A percentile compares a stretch with the other conserved stretches of the same genome.
These are phyloP conservation scores for Buathra laborator DNA, from an alignment of 2,888 invertebrate species.

Conservation along the genomic window DNA sequence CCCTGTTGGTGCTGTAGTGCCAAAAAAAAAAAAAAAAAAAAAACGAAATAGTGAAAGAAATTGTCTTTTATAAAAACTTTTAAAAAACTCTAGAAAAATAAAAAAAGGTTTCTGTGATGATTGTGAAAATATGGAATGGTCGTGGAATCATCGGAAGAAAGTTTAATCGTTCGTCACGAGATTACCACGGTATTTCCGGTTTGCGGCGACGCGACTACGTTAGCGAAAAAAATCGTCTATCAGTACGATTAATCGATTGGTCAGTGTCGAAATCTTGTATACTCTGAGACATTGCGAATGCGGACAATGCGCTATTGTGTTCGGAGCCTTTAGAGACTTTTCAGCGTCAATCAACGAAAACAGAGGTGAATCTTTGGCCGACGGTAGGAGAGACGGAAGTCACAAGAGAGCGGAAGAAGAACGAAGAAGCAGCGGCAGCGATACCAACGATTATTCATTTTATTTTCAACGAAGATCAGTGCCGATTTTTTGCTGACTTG, in stretches of 20 bases:
- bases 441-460: constrained; percentile 11
- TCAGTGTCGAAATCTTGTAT: background rate
- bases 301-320: constrained; percentile 2
- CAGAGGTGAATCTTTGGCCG: background rate
- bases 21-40: background rate
- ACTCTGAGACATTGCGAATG: background rate
- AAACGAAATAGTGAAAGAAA: background rate
- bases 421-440: background rate
- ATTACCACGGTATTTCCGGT: constrained; percentile 29
- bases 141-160: constrained; percentile 85
- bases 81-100: background rate
- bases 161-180: constrained; percentile 72
- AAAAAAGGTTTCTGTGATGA: constrained; percentile 47
- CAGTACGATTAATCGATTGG: background rate
- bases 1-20: background rate
- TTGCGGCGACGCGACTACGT: constrained; percentile 42
- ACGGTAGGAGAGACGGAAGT: constrained; percentile 16
- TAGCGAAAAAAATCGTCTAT: constrained; percentile 25
- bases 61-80: background rate
- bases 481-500: constrained; percentile 76
- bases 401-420: constrained; percentile 20
- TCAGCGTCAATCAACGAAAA: constrained; percentile 32
- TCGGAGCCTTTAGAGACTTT: constrained; percentile 12
- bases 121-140: constrained; percentile 83
- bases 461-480: constrained; percentile 8